Percentiles rank a stretch among this genome's conserved stretches.
Conservation (phyloP, 2,113 vertebrate genomes). For the Todiramphus saurophagus region DNA sequence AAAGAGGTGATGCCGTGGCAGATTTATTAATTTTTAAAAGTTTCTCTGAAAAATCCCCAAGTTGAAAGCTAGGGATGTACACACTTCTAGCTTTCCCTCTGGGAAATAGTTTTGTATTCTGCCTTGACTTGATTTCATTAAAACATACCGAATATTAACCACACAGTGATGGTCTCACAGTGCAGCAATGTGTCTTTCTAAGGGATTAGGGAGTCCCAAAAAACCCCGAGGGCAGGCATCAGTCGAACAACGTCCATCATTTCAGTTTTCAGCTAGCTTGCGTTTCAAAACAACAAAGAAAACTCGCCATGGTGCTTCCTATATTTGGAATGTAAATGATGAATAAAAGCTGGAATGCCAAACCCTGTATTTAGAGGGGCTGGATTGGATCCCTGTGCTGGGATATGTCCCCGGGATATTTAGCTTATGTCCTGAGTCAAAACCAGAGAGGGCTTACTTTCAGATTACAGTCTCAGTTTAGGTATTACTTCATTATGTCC, state of each 20-base stretch:
- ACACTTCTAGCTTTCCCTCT: background rate
- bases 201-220: background rate
- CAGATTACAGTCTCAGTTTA: background rate
- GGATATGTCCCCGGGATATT: background rate
- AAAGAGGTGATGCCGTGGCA: background rate
- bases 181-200: background rate
- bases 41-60: background rate
- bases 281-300: background rate
- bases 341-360: background rate
- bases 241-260: fast-evolving
- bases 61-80: background rate
- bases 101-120: background rate
- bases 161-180: background rate
- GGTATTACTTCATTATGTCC: background rate
- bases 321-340: background rate
- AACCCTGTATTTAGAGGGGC: background rate
- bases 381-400: background rate
- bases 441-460: background rate
- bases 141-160: background rate
- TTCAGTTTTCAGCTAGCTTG: background rate
- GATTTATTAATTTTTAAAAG: background rate
- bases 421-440: background rate
- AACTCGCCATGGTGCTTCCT: background rate
- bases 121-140: background rate
- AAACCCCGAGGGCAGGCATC: background rate